A percentile compares a stretch with the other conserved stretches of the same genome.
Evolutionary conservation across 2,888 invertebrate species (phyloP).

Genomic region (Trissolcus brochymenae): DNA sequence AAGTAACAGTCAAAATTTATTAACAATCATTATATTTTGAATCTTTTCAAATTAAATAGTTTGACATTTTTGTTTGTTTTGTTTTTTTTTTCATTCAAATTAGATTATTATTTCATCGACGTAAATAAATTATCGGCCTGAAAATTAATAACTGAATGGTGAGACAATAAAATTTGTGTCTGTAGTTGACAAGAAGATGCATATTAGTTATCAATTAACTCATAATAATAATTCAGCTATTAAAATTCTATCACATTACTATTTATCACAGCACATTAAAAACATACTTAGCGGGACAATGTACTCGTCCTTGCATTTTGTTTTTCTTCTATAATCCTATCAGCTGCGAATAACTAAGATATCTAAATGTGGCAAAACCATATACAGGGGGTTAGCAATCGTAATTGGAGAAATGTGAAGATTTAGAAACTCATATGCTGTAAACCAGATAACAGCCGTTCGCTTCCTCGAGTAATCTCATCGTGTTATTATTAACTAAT

Average conservation of each 20-base stretch:
- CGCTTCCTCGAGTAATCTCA: conserved; percentile 30
- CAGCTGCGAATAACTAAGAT: conserved; percentile 20
- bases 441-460: conserved; percentile 41
- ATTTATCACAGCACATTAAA: conserved; percentile 31
- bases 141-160: conserved; percentile 3
- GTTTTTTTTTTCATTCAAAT: neutral
- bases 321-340: conserved; percentile 3
- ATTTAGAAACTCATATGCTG: neutral
- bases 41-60: neutral
- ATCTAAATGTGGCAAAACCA: conserved; percentile 24
- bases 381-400: neutral
- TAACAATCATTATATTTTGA: neutral
- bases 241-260: conserved; percentile 42
- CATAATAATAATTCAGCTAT: conserved; percentile 26
- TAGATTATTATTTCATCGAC: neutral
- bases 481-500: conserved; percentile 24
- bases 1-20: neutral
- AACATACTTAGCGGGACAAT: conserved; percentile 38
- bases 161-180: conserved; percentile 39
- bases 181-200: conserved; percentile 12
- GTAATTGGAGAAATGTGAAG: neutral
- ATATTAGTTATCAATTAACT: no score
- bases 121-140: neutral
- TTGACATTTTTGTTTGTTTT: no score
- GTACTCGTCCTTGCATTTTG: conserved; percentile 8